phyloP scores from a whole-genome alignment of 2,113 vertebrate species.

The Protobothrops mucrosquamatus region DNA sequence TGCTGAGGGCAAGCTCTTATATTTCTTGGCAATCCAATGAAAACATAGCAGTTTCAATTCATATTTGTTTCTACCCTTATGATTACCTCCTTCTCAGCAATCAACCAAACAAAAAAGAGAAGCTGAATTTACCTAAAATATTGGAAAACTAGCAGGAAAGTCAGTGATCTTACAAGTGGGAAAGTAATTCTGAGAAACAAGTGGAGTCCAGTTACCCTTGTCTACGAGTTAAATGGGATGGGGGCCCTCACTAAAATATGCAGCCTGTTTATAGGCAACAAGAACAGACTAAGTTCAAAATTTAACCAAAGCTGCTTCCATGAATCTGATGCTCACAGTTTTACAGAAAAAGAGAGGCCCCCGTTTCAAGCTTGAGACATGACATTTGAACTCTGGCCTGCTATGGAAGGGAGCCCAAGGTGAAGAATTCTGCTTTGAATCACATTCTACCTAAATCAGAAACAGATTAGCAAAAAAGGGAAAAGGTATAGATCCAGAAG shows the following conservation, averaged over 20 bases:
- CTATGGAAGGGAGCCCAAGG: background rate
- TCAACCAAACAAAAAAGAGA: background rate
- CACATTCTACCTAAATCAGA: background rate
- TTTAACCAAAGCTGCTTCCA: accelerated
- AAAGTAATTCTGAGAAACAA: slow-evolving; percentile 71
- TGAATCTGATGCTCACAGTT: background rate
- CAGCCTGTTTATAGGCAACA: background rate
- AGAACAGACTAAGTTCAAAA: background rate
- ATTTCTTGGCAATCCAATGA: slow-evolving; percentile 2
- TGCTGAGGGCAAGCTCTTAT: accelerated
- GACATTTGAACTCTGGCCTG: slow-evolving; percentile 1
- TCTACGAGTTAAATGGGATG: background rate
- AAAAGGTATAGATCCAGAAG: background rate
- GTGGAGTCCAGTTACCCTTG: slow-evolving; percentile 68
- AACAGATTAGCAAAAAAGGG: background rate
- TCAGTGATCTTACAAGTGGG: slow-evolving; percentile 58
- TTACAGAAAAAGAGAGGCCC: background rate
- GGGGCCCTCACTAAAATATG: background rate
- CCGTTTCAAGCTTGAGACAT: background rate
- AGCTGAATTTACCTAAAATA: slow-evolving; percentile 33
- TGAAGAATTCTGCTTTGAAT: background rate
- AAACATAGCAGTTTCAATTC: background rate
- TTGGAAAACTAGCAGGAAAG: slow-evolving; percentile 28
- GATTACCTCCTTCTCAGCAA: background rate
- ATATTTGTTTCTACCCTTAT: slow-evolving; percentile 49